Evolutionary conservation across 64 coral and sea anemone genomes (phyloP).

Genomic region (Montipora efflorescens): DNA sequence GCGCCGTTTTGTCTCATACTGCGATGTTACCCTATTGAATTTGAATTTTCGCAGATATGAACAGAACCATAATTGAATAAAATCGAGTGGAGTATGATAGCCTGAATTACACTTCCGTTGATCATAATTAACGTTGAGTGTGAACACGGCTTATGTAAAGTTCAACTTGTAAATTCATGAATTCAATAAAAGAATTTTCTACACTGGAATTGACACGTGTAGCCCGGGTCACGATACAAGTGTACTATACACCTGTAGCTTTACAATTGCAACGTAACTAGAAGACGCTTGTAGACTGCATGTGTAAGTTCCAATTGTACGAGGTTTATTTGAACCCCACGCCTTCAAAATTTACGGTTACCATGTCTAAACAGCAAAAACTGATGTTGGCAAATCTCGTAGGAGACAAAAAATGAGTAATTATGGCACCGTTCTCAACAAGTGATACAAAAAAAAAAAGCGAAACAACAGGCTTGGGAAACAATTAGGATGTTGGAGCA

Average conservation of each 20-base stretch:
- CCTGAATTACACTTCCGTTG: too few relatives aligned
- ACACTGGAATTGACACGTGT: conserved; percentile 17
- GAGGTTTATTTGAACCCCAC: background rate
- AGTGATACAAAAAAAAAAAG: conserved; percentile 27
- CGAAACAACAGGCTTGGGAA: conserved; percentile 9
- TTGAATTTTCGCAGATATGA: too few relatives aligned
- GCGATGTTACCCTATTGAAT: too few relatives aligned
- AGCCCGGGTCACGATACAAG: background rate
- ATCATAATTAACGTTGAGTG: too few relatives aligned
- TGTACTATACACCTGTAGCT: conserved; percentile 10
- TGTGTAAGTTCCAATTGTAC: background rate
- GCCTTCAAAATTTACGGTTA: background rate
- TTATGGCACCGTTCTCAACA: conserved; percentile 1
- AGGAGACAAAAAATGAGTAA: background rate
- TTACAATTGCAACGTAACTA: background rate
- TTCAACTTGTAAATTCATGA: background rate
- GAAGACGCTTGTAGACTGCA: background rate
- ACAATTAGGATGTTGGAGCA: conserved; percentile 19
- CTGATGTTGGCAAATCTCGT: background rate
- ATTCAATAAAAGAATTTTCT: background rate
- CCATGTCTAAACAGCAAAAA: conserved; percentile 15
- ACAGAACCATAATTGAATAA: too few relatives aligned
- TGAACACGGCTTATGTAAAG: too few relatives aligned
- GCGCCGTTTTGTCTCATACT: too few relatives aligned
- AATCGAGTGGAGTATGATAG: too few relatives aligned